phyloP scores from a whole-genome alignment of 1,140 invertebrate genomes.

The Scylla paramamosain region DNA sequence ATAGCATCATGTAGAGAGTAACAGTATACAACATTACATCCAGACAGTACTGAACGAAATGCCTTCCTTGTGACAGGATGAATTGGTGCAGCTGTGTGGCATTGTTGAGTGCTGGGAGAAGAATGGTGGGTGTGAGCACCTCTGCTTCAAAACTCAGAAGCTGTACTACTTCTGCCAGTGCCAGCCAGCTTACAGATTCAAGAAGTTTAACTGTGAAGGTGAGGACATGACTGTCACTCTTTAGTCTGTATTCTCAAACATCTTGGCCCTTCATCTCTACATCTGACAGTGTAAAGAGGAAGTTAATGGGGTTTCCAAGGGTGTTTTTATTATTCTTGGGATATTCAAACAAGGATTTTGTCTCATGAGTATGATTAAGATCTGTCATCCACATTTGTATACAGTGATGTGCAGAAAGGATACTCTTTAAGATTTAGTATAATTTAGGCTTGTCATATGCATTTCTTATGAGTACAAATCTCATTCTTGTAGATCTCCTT shows the following conservation, averaged over 20 bases:
- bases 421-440: too few relatives aligned
- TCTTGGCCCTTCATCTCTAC: not conserved
- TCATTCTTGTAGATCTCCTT: too few relatives aligned
- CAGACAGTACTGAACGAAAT: too few relatives aligned
- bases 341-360: too few relatives aligned
- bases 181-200: constrained; percentile 86
- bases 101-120: constrained; percentile 89
- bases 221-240: constrained; percentile 77
- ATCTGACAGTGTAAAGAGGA: not conserved
- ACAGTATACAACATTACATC: too few relatives aligned
- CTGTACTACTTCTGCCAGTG: constrained; percentile 91
- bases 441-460: not conserved
- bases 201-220: constrained; percentile 90
- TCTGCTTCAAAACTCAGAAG: constrained; percentile 88
- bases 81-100: constrained; percentile 86
- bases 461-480: not conserved
- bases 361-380: too few relatives aligned
- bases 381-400: too few relatives aligned
- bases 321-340: too few relatives aligned
- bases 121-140: constrained; percentile 92
- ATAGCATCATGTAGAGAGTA: too few relatives aligned
- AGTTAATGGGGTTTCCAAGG: too few relatives aligned
- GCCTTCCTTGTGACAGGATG: constrained; percentile 83
- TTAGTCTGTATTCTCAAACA: not conserved
- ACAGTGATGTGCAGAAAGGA: not conserved